phyloP scores from a whole-genome alignment of 2,113 vertebrate genomes.

The Triplophysa rosa region DNA sequence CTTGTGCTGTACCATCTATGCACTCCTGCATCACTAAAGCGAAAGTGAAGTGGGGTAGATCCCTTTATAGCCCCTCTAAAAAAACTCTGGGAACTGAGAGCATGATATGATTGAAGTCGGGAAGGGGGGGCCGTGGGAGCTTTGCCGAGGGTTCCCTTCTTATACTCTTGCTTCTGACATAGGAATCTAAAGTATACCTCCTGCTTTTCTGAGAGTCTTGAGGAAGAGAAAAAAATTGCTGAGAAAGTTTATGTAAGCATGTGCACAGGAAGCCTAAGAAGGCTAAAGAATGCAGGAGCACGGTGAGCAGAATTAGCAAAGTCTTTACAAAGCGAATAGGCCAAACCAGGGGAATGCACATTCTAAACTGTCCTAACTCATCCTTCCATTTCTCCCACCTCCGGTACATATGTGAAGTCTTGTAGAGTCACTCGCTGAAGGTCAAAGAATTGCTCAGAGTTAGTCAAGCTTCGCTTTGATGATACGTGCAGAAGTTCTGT shows the following conservation, averaged over 20 bases:
- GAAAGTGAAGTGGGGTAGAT: slow-evolving; percentile 4
- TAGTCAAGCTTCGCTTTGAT: slow-evolving; percentile 24
- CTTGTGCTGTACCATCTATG: slow-evolving; percentile 6
- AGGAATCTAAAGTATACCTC: slow-evolving; percentile 77
- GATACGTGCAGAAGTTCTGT: slow-evolving; percentile 7
- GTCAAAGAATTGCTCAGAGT: slow-evolving; percentile 26
- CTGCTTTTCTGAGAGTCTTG: no score
- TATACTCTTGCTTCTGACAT: slow-evolving; percentile 53
- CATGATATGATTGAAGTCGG: slow-evolving; percentile 60
- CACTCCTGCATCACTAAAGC: not conserved
- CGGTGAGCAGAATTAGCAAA: slow-evolving; percentile 63
- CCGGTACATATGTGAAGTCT: slow-evolving; percentile 17
- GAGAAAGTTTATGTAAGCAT: slow-evolving; percentile 74
- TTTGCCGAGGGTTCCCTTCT: slow-evolving; percentile 59
- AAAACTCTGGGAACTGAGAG: slow-evolving; percentile 58
- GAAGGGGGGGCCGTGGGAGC: slow-evolving; percentile 54
- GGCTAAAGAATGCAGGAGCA: slow-evolving; percentile 71
- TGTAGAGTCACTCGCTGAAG: slow-evolving; percentile 26
- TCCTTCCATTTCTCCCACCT: slow-evolving; percentile 3
- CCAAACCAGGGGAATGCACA: slow-evolving; percentile 31
- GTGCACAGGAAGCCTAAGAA: slow-evolving; percentile 70
- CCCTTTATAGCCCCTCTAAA: slow-evolving; percentile 22
- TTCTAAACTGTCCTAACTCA: slow-evolving; percentile 15
- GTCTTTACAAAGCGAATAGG: slow-evolving; percentile 67
- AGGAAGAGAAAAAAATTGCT: slow-evolving; percentile 38